Conservation (phyloP, 2,797 vertebrate species). For the Furcifer pardalis region DNA sequence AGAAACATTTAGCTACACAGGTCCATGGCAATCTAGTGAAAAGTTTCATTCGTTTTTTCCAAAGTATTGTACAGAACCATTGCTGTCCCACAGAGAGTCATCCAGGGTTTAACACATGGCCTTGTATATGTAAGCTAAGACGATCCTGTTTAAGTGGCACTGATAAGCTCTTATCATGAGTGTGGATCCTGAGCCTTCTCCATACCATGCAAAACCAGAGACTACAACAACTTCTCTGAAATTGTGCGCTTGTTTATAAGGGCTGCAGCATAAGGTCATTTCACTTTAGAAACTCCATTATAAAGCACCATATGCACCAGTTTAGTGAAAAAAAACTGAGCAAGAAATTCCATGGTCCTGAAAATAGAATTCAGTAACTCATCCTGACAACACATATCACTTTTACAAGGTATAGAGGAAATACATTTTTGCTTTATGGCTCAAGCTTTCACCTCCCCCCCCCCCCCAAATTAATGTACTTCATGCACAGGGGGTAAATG, state of each 20-base stretch:
- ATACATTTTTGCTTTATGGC: slow-evolving; percentile 70
- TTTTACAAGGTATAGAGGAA: slow-evolving; percentile 57
- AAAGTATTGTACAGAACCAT: slow-evolving; percentile 53
- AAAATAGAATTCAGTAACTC: slow-evolving; percentile 68
- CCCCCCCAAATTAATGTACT: slow-evolving; percentile 55
- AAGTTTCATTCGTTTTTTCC: slow-evolving; percentile 49
- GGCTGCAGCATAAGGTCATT: slow-evolving; percentile 69
- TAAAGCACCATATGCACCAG: slow-evolving; percentile 70
- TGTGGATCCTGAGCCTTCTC: slow-evolving; percentile 65
- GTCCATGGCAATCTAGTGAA: slow-evolving; percentile 70
- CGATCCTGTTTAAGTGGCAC: slow-evolving; percentile 38
- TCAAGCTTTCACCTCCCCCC: slow-evolving; percentile 67
- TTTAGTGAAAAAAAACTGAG: slow-evolving; percentile 56
- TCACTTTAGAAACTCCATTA: slow-evolving; percentile 68
- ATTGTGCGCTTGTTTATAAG: slow-evolving; percentile 70
- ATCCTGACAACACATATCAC: slow-evolving; percentile 67
- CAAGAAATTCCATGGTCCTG: slow-evolving; percentile 66
- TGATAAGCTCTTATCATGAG: slow-evolving; percentile 47
- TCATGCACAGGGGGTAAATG: slow-evolving; percentile 66
- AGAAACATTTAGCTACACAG: slow-evolving; percentile 75
- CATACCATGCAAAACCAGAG: slow-evolving; percentile 68
- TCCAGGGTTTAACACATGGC: slow-evolving; percentile 54
- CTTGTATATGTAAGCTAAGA: slow-evolving; percentile 54
- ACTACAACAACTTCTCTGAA: slow-evolving; percentile 69
- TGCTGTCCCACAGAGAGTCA: slow-evolving; percentile 52